Conservation (phyloP, 2,113 vertebrate species). For the Telmatochromis sp. region DNA sequence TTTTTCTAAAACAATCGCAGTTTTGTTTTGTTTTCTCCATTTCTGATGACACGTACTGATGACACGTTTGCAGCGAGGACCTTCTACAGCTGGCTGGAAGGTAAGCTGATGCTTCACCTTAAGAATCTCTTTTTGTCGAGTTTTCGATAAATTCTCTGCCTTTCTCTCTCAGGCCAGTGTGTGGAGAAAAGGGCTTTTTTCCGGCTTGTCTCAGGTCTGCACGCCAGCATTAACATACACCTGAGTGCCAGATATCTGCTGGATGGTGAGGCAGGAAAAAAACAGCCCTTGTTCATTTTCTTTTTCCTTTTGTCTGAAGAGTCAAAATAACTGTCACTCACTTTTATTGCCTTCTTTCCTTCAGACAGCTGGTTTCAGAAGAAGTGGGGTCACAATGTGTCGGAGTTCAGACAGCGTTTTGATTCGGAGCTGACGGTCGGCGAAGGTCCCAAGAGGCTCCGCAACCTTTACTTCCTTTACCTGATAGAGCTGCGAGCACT, state of each 20-base stretch:
- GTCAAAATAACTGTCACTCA: background rate
- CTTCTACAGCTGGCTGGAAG: slow-evolving; percentile 90
- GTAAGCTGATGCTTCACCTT: slow-evolving; percentile 53
- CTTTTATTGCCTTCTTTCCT: background rate
- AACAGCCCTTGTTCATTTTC: background rate
- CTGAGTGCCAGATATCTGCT: slow-evolving; percentile 86
- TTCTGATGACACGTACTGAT: background rate
- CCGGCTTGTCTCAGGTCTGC: slow-evolving; percentile 85
- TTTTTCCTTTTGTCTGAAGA: background rate
- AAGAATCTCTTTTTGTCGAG: background rate
- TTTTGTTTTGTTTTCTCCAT: background rate
- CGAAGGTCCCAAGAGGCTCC: slow-evolving; percentile 86
- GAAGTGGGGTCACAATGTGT: slow-evolving; percentile 86
- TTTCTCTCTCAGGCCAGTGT: slow-evolving; percentile 76
- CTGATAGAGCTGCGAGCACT: slow-evolving; percentile 88
- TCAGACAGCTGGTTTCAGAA: slow-evolving; percentile 84
- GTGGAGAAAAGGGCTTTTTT: slow-evolving; percentile 94
- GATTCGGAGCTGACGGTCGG: slow-evolving; percentile 80
- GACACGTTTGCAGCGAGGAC: slow-evolving; percentile 65
- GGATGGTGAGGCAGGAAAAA: slow-evolving; percentile 70
- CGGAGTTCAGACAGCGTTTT: slow-evolving; percentile 87
- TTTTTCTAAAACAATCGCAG: background rate
- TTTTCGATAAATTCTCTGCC: background rate
- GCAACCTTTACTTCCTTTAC: slow-evolving; percentile 92
- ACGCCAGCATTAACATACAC: slow-evolving; percentile 90